Base-by-base conservation (phyloP, 2,113 vertebrate species). In the Rhipidura dahli region DNA sequence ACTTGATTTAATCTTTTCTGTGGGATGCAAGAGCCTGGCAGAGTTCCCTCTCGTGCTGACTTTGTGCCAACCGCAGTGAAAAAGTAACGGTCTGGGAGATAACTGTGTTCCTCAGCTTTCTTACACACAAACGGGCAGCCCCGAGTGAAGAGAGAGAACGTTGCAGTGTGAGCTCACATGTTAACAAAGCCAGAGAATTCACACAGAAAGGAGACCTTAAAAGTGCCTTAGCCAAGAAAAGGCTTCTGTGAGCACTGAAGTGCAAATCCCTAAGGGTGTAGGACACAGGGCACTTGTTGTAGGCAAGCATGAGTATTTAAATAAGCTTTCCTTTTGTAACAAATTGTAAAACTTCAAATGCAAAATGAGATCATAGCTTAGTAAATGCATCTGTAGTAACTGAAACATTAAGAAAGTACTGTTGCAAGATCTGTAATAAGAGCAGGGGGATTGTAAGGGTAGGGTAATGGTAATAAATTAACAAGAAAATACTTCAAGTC, bases 11-110 rank as follows among this genome's bases (percentile, higher is more conserved):
- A 71, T 93, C 66, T 92, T 45, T 76, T 85, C 53, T 37, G 35
- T 64, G 68, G 37, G 30, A 65, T 13, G 3, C 35, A 54, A 88
- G 21, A 85, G 23, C 23, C 40, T 77, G 63, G 42, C 83, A 53
- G 76, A 72, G 75, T 90, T 94, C 20, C 53, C 16, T 50, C n/a
- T 72, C 42, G 21, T 77, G 45, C 79, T 92, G 83, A 40, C 54
- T 77, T 88, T 61, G 79, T 90, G 35, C 82, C 75, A 86, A 39
- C 71, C 2, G 0, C 71, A 39, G 21, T 59, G 65, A 30, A 54
- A 87, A 39, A 81, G 6, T 84, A 93, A 56, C 13, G 15, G 84
- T 85, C 51, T 70, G 9, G 30, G 33, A 90, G 92, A 90, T 83
- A 92, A 88, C 57, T 39, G 37, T 50, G 37, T 49, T 93, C 28